Evolutionary conservation across 1,140 invertebrate genomes (phyloP).

Genomic region (Bradynema listronoti): DNA sequence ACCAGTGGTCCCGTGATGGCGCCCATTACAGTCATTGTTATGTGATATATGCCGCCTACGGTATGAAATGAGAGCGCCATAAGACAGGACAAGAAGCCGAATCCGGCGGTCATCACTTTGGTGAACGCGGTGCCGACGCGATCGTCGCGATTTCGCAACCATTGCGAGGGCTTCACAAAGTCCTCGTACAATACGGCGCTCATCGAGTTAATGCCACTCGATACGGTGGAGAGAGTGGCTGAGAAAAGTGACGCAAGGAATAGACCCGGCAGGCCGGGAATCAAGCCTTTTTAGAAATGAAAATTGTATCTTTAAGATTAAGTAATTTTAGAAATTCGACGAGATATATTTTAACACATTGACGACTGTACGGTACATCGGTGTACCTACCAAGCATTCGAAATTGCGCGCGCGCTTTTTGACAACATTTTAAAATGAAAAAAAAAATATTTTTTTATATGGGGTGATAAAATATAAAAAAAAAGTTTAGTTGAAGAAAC

Average conservation of each 20-base stretch:
- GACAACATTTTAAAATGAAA: too few species aligned
- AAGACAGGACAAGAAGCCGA: constrained; percentile 33
- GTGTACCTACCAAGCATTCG: too few species aligned
- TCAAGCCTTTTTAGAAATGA: constrained; percentile 11
- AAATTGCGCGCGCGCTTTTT: too few species aligned
- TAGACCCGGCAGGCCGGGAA: constrained; percentile 45
- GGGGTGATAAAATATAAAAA: too few species aligned
- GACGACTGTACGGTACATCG: too few species aligned
- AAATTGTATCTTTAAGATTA: constrained; percentile 13
- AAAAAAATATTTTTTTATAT: too few species aligned
- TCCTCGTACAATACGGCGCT: constrained; percentile 47
- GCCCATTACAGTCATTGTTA: constrained; percentile 21
- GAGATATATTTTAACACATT: too few species aligned
- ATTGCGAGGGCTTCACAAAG: constrained; percentile 35
- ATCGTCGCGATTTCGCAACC: constrained; percentile 21
- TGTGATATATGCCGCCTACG: constrained; percentile 36
- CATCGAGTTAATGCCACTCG: constrained; percentile 43
- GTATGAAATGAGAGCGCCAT: constrained; percentile 38
- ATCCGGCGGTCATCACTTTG: constrained; percentile 26
- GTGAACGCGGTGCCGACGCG: not conserved
- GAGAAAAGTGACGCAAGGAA: constrained; percentile 42
- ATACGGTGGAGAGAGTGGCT: constrained; percentile 44
- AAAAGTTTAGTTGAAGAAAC: too few species aligned
- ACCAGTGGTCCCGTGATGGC: constrained; percentile 33
- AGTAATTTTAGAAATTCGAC: not conserved